phyloP scores from a whole-genome alignment of 2,888 invertebrate genomes.

The Sesia apiformis region DNA sequence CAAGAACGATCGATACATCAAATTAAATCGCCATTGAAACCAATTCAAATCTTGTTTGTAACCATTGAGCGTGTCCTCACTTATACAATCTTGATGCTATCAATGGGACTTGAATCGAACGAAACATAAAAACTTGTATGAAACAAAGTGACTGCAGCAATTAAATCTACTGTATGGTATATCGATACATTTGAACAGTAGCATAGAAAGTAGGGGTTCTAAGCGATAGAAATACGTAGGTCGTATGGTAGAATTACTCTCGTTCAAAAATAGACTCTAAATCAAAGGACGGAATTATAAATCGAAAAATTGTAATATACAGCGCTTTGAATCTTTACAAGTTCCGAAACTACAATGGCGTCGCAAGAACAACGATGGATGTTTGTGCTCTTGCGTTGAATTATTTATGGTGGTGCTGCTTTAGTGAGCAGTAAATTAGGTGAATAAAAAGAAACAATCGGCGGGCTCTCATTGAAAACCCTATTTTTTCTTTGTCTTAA shows the following conservation, averaged over 20 bases:
- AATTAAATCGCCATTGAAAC: conserved; percentile 50
- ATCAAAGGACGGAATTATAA: too few species aligned
- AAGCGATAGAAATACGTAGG: too few species aligned
- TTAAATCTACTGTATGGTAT: background rate
- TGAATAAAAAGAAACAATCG: conserved; percentile 42
- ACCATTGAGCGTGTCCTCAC: conserved; percentile 16
- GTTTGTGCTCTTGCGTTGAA: conserved; percentile 48
- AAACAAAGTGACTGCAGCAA: background rate
- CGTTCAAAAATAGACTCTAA: too few species aligned
- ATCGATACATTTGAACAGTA: background rate
- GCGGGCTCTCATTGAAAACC: conserved; percentile 38
- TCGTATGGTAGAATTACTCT: background rate
- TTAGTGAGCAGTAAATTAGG: conserved; percentile 56
- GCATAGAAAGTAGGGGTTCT: too few species aligned
- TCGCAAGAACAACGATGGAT: conserved; percentile 48
- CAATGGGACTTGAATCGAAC: background rate
- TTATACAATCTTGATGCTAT: conserved; percentile 14
- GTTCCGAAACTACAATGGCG: conserved; percentile 40
- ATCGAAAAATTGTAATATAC: conserved; percentile 6
- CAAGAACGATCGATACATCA: conserved; percentile 35
- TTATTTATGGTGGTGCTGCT: conserved; percentile 59
- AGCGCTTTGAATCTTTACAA: background rate
- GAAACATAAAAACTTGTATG: background rate
- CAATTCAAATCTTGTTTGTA: conserved; percentile 35
- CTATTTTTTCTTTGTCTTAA: conserved; percentile 36